phyloP scores from a whole-genome alignment of 2,797 vertebrate species.

The Cygnus olor region DNA sequence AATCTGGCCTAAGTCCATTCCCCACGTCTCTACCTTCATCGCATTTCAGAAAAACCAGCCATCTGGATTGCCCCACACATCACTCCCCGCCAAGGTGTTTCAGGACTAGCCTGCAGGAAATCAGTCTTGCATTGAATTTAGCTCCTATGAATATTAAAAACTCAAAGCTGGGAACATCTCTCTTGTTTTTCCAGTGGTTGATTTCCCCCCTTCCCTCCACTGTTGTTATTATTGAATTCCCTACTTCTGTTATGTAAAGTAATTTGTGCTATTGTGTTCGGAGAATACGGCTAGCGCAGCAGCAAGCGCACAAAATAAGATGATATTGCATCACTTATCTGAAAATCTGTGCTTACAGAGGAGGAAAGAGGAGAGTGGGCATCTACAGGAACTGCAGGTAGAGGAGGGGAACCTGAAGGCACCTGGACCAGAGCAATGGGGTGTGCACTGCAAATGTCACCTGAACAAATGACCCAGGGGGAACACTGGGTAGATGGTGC shows the following conservation, averaged over 20 bases:
- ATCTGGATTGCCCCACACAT: not conserved
- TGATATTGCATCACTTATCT: slow-evolving; percentile 31
- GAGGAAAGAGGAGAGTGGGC: not conserved
- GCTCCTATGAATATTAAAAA: slow-evolving; percentile 1
- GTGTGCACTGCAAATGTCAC: not conserved
- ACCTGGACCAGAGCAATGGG: not conserved
- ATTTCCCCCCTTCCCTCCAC: not conserved
- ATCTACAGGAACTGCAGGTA: not conserved
- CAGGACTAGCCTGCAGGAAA: not conserved
- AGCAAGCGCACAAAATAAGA: slow-evolving; percentile 39
- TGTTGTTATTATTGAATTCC: slow-evolving; percentile 59
- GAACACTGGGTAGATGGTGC: not conserved
- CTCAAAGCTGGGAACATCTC: not conserved
- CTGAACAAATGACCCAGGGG: not conserved
- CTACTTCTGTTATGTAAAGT: slow-evolving; percentile 60
- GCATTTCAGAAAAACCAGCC: not conserved
- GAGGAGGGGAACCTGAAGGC: not conserved
- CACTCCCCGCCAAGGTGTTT: not conserved
- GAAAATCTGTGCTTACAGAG: slow-evolving; percentile 26
- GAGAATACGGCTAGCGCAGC: not conserved
- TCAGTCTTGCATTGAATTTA: not conserved
- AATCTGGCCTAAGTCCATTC: not conserved
- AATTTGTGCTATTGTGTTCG: slow-evolving; percentile 52
- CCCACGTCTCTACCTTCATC: not conserved
- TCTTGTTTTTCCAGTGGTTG: not conserved